These are phyloP conservation scores for Pelusios castaneus DNA, from an alignment of 2,113 vertebrate species.

Conservation along the genomic window DNA sequence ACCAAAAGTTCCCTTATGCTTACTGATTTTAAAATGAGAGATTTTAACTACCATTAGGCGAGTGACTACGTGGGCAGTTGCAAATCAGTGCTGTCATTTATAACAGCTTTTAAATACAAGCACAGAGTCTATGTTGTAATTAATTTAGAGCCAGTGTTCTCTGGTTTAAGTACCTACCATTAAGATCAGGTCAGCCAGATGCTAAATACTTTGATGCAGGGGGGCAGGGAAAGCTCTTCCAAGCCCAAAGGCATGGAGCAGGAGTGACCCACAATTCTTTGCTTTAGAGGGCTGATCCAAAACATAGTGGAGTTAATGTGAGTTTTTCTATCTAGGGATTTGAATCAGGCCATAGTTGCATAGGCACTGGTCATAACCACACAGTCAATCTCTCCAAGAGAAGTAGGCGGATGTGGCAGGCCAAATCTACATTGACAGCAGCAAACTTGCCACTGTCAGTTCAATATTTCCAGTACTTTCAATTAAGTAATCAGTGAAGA, in stretches of 20 bases:
- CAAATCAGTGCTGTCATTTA: slow-evolving; percentile 21
- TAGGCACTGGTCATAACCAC: slow-evolving; percentile 24
- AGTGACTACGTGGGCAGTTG: not conserved
- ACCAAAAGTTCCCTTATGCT: not conserved
- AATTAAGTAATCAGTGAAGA: too few relatives aligned
- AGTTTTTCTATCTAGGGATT: not conserved
- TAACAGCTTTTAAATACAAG: not conserved
- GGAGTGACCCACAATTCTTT: not conserved
- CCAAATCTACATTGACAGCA: too few relatives aligned
- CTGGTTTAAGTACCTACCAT: not conserved
- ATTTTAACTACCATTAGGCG: not conserved
- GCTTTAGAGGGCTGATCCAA: not conserved
- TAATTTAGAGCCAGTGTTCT: not conserved
- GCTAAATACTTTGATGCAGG: not conserved
- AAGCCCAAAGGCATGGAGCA: not conserved
- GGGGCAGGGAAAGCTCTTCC: not conserved
- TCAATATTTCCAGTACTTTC: too few relatives aligned
- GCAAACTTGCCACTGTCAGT: too few relatives aligned
- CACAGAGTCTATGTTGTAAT: not conserved
- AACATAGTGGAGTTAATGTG: not conserved
- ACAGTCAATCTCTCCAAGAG: not conserved
- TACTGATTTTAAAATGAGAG: not conserved
- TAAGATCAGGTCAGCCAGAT: not conserved
- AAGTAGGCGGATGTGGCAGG: not conserved
- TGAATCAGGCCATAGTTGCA: not conserved